Base-by-base conservation (phyloP, 2,888 invertebrate genomes). In the Drosophila antonietae region DNA sequence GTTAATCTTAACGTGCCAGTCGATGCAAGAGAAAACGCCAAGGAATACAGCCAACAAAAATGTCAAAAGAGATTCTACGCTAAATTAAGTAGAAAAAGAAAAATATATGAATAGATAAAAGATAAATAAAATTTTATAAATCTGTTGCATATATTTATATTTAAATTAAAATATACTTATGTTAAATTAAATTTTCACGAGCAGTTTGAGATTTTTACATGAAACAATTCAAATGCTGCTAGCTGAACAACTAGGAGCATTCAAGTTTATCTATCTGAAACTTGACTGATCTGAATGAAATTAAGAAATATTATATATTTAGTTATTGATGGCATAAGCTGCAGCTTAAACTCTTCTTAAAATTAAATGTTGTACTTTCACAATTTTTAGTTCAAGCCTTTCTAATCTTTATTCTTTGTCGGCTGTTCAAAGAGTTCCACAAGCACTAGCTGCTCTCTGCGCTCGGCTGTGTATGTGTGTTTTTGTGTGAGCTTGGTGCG, bases 401-500 rank as follows among this genome's bases (percentile, higher is more conserved):
- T 2, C 28, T 28, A 12, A 20, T 35, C n/a, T 15, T 53, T 44
- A 4, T 3, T 15, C 67, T 73, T 82, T 70, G 86, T 73, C 46
- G 66, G 76, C 20, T 75, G 68, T 53, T 41, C 47, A 28, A 37
- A 23, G 51, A 43, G 55, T 53, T 60, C 51, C 20, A 20, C 20
- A 20, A 20, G 46, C 28, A 53, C 62, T 52, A 37, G 15, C 7
- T 35, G 39, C 52, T 52, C 0, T 15, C 28, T 53, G 49, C 31
- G 49, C 6, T 15, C 65, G 63, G 58, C 58, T 52, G 57, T 55
- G 66, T 67, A 62, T 59, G 65, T 52, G 65, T 51, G 73, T 73
- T 69, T 86, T 69, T 86, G 80, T 68, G 74, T 78, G 70, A 76
- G 73, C 76, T 73, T 66, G 61, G 59, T 80, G 82, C 84, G 78